Evolutionary conservation across 2,888 invertebrate genomes (phyloP).

Genomic region (Pherbina coryleti): DNA sequence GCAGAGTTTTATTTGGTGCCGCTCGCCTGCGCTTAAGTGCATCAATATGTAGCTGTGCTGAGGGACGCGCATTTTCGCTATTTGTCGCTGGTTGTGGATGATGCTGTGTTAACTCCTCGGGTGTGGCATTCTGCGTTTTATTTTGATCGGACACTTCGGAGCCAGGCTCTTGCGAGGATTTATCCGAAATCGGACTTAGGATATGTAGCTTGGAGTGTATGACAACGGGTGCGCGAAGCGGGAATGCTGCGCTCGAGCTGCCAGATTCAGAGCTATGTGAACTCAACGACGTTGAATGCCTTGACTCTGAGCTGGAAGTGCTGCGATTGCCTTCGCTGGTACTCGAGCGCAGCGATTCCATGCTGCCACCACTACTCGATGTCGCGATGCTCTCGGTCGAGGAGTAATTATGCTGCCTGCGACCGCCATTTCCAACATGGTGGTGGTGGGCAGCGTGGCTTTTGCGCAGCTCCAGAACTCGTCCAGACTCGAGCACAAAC

Average conservation of each 20-base stretch:
- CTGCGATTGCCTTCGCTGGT: constrained; percentile 90
- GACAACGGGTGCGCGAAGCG: constrained; percentile 77
- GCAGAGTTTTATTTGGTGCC: constrained; percentile 81
- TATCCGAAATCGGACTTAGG: constrained; percentile 90
- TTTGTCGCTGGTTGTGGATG: constrained; percentile 44
- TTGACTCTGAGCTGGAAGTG: constrained; percentile 86
- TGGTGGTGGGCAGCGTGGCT: constrained; percentile 68
- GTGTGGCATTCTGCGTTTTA: constrained; percentile 76
- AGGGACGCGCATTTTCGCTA: constrained; percentile 40
- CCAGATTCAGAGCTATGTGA: constrained; percentile 87
- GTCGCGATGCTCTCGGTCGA: constrained; percentile 91
- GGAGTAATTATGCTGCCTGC: constrained; percentile 63
- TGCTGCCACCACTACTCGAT: constrained; percentile 87
- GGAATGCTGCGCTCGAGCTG: constrained; percentile 73
- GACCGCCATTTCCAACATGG: constrained; percentile 69
- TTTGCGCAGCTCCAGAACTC: constrained; percentile 81
- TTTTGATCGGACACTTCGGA: constrained; percentile 87
- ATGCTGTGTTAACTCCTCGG: constrained; percentile 66
- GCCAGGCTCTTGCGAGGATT: constrained; percentile 88
- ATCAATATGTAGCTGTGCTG: constrained; percentile 49
- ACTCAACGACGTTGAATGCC: constrained; percentile 85
- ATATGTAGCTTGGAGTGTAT: constrained; percentile 86
- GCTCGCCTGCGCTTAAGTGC: constrained; percentile 68
- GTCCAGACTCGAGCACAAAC: constrained; percentile 74
- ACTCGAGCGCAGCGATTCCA: constrained; percentile 88